phyloP scores from a whole-genome alignment of 92 coral and sea anemone genomes.

The Porites cylindrica region DNA sequence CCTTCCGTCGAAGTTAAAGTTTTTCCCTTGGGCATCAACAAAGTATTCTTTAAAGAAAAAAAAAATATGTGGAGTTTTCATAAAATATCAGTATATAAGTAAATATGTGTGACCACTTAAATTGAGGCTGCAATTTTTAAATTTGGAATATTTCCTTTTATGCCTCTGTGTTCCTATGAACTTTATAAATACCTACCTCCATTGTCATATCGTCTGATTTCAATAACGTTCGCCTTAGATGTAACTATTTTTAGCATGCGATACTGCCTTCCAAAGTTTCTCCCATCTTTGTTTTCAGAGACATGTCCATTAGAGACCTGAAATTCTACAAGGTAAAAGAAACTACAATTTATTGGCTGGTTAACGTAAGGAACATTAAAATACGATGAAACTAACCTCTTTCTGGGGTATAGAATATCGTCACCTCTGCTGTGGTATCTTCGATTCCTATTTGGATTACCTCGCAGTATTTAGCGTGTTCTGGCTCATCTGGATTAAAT shows the following conservation, averaged over 20 bases:
- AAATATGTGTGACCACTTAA: neutral
- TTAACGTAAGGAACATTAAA: neutral
- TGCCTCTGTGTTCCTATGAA: too few relatives aligned
- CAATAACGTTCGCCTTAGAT: conserved; percentile 33
- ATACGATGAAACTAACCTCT: conserved; percentile 8
- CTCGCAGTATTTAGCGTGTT: conserved; percentile 9
- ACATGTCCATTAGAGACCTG: conserved; percentile 17
- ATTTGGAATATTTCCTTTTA: too few relatives aligned
- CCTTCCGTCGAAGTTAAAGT: neutral
- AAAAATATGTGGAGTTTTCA: neutral
- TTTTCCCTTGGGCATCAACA: conserved; percentile 19
- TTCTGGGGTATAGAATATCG: conserved; percentile 34
- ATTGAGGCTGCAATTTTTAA: too few relatives aligned
- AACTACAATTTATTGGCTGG: too few relatives aligned
- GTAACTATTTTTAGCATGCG: conserved; percentile 24
- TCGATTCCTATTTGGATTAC: conserved; percentile 39
- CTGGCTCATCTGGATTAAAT: too few relatives aligned
- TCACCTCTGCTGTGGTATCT: conserved; percentile 33
- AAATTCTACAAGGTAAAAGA: conserved; percentile 2
- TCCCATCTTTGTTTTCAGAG: neutral
- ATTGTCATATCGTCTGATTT: conserved; percentile 17
- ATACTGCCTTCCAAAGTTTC: neutral
- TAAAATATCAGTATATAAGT: neutral
- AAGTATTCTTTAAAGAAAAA: neutral
- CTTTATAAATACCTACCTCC: conserved; percentile 9